These are phyloP conservation scores for Brevimyrus niger DNA, from an alignment of 2,113 vertebrate genomes.

Conservation along the genomic window DNA sequence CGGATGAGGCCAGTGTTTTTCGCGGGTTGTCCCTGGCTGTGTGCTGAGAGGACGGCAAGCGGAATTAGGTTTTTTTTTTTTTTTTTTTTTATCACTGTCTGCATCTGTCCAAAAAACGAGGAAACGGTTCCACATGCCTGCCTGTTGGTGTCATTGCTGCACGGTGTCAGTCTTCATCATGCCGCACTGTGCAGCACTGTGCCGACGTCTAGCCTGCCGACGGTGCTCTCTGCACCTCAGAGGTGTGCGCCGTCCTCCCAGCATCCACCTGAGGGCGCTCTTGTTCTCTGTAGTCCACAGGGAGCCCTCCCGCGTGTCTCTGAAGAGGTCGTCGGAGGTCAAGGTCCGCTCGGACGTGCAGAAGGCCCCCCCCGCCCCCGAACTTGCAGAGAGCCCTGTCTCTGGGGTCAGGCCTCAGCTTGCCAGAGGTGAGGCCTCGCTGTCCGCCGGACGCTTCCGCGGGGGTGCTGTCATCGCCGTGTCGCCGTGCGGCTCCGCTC, in stretches of 20 bases:
- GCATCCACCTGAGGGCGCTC: not conserved
- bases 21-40: not conserved
- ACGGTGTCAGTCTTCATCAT: not conserved
- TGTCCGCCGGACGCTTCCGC: not conserved
- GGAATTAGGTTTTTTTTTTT: not conserved
- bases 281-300: constrained; percentile 49
- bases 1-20: not conserved
- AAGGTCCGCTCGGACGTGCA: constrained; percentile 37
- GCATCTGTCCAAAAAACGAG: not conserved
- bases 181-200: not conserved
- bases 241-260: not conserved
- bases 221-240: not conserved
- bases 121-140: not conserved
- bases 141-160: not conserved
- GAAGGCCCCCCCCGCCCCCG: constrained; percentile 30
- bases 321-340: constrained; percentile 50
- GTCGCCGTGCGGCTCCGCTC: not conserved
- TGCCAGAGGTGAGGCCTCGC: constrained; percentile 31
- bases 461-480: not conserved
- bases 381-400: constrained; percentile 21
- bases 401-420: constrained; percentile 26
- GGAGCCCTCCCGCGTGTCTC: constrained; percentile 45
- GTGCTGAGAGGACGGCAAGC: not conserved
- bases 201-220: not conserved
- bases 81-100: not conserved